Percentiles rank a stretch among this genome's conserved stretches.
Conservation (phyloP, 2,888 invertebrate genomes). For the Euphydryas editha region DNA sequence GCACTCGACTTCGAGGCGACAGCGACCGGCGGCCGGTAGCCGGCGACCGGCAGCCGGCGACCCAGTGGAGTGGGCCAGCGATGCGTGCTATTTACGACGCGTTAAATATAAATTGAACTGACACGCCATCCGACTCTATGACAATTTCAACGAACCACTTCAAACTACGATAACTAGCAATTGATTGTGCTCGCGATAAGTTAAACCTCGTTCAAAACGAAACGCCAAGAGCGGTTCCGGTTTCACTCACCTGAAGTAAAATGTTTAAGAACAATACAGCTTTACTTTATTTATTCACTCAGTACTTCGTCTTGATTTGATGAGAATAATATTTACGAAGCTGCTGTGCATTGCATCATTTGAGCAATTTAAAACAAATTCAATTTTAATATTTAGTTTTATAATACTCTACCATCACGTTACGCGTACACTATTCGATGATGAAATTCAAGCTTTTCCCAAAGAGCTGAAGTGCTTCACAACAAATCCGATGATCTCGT, state of each 20-base stretch:
- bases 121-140: constrained; percentile 5
- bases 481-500: background rate
- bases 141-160: constrained; percentile 7
- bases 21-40: too few relatives aligned
- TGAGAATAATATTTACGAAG: too few relatives aligned
- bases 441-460: background rate
- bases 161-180: background rate
- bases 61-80: constrained; percentile 3
- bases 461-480: background rate
- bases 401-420: background rate
- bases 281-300: too few relatives aligned
- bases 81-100: constrained; percentile 10
- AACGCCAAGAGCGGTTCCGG: background rate
- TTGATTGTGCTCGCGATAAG: background rate
- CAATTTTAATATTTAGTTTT: too few relatives aligned
- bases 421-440: background rate
- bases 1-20: too few relatives aligned
- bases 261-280: too few relatives aligned
- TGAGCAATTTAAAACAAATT: too few relatives aligned
- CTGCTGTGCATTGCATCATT: too few relatives aligned
- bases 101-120: constrained; percentile 10
- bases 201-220: background rate
- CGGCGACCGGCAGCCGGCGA: background rate
- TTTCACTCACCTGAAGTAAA: too few relatives aligned
- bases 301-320: too few relatives aligned